phyloP scores from a whole-genome alignment of 1,140 invertebrate genomes.

The Aphelenchoides besseyi region DNA sequence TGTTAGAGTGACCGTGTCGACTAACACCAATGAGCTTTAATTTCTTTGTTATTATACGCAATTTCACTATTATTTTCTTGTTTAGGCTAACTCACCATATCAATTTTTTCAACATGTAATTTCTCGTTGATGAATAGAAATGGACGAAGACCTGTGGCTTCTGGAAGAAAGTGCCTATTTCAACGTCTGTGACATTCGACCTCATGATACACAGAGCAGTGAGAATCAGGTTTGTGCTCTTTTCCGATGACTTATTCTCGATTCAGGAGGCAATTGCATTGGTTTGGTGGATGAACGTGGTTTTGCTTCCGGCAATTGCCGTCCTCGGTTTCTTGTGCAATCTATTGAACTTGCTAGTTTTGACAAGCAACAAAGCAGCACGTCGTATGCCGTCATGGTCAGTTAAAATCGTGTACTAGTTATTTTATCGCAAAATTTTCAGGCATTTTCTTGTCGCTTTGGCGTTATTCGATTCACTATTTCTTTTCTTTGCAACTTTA shows the following conservation, averaged over 20 bases:
- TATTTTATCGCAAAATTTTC: conserved; percentile 26
- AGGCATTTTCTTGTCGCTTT: conserved; percentile 59
- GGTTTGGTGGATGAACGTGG: conserved; percentile 61
- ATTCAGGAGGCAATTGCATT: conserved; percentile 51
- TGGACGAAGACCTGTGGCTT: conserved; percentile 17
- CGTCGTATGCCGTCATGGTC: conserved; percentile 58
- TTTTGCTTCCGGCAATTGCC: conserved; percentile 52
- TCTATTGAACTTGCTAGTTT: conserved; percentile 55
- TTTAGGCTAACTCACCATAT: too few species aligned
- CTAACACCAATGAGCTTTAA: too few species aligned
- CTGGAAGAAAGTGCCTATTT: conserved; percentile 8
- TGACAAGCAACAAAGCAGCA: conserved; percentile 53
- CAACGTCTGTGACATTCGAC: conserved; percentile 23
- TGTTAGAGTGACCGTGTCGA: too few species aligned
- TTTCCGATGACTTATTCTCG: not conserved
- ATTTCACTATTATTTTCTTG: too few species aligned
- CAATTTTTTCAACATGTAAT: too few species aligned
- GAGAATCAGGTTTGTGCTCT: not conserved
- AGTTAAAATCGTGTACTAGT: conserved; percentile 20
- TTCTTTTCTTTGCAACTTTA: conserved; percentile 55
- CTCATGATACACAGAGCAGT: conserved; percentile 1
- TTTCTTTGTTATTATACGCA: too few species aligned
- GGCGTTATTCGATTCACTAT: conserved; percentile 58
- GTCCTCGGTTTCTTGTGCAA: conserved; percentile 56
- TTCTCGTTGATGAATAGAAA: conserved; percentile 3